Conservation (phyloP, 2,797 vertebrate species). For the Lepus oiostolus region DNA sequence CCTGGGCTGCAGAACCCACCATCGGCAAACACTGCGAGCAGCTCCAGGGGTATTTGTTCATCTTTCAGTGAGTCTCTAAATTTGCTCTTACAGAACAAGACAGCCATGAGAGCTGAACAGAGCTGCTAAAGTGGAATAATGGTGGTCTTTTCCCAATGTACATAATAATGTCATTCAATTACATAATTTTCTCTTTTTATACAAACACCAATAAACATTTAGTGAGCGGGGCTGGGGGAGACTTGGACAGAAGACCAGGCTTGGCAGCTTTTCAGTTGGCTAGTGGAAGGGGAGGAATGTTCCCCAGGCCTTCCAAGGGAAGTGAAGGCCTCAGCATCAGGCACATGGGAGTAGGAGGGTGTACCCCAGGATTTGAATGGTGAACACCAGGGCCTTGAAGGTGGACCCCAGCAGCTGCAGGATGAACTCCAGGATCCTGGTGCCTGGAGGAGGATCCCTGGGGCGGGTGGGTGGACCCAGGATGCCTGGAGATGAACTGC, state of each 20-base stretch:
- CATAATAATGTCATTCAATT: not conserved
- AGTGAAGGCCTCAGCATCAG: slow-evolving; percentile 93
- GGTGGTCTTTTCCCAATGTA: not conserved
- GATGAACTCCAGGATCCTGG: not conserved
- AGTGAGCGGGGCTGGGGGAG: too few relatives aligned
- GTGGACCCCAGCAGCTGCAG: slow-evolving; percentile 79
- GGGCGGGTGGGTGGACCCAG: slow-evolving; percentile 88
- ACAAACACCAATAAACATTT: too few relatives aligned
- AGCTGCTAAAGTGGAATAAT: not conserved
- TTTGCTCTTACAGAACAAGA: not conserved
- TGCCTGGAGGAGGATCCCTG: slow-evolving; percentile 49
- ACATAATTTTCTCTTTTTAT: not conserved
- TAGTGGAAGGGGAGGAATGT: slow-evolving; percentile 89
- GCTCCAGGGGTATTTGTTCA: too few relatives aligned
- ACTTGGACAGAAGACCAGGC: too few relatives aligned
- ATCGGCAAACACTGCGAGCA: too few relatives aligned
- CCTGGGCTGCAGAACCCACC: too few relatives aligned
- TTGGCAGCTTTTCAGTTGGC: slow-evolving; percentile 86
- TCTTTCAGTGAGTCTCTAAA: not conserved
- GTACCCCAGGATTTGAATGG: slow-evolving; percentile 74
- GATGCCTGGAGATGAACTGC: slow-evolving; percentile 87
- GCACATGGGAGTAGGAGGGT: slow-evolving; percentile 85
- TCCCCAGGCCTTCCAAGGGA: slow-evolving; percentile 89
- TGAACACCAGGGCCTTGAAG: slow-evolving; percentile 66
- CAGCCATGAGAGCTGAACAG: not conserved